Percentiles rank a stretch among this genome's conserved stretches.
phyloP scores from a whole-genome alignment of 2,797 vertebrate genomes.

The Galago senegalensis region DNA sequence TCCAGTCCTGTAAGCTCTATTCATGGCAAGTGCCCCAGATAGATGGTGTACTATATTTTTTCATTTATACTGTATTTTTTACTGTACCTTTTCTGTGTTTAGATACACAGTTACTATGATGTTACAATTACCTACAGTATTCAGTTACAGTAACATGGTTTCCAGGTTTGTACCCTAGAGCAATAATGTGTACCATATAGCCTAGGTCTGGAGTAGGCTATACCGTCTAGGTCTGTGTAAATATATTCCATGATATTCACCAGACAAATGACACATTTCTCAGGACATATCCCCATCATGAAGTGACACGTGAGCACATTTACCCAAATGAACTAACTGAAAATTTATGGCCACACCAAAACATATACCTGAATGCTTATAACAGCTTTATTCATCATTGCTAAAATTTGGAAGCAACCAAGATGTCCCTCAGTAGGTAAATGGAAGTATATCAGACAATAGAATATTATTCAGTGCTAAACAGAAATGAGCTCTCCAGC shows the following conservation, averaged over 20 bases:
- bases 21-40: neutral
- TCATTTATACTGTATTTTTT: neutral
- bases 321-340: neutral
- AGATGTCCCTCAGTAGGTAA: neutral
- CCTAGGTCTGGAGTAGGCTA: too few relatives aligned
- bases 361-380: neutral
- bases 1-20: neutral
- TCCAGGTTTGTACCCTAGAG: neutral
- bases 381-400: neutral
- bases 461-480: neutral
- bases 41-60: neutral
- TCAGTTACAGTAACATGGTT: neutral
- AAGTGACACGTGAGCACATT: neutral
- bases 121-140: neutral
- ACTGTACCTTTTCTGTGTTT: neutral
- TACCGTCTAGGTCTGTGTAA: too few relatives aligned
- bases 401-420: neutral
- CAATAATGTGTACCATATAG: neutral
- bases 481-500: neutral
- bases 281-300: too few relatives aligned
- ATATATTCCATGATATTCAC: neutral
- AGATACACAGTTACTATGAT: neutral
- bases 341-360: neutral
- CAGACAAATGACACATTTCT: neutral
- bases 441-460: neutral